These are phyloP conservation scores for Hyposoter dolosus DNA, from an alignment of 2,888 invertebrate genomes.

Conservation along the genomic window DNA sequence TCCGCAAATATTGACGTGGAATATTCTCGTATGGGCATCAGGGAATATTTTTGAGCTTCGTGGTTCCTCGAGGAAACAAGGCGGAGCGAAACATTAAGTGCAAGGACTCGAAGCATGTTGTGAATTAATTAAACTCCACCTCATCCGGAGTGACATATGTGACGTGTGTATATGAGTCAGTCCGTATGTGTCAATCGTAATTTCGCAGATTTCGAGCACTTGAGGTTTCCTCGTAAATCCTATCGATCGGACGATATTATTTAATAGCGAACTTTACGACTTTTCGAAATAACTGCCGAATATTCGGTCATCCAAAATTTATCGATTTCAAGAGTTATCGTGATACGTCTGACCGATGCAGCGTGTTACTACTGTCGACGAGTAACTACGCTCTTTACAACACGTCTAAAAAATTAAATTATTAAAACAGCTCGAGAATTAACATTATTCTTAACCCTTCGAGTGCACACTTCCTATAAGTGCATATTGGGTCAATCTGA, in stretches of 20 bases:
- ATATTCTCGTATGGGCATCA: not conserved
- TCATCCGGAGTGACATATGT: constrained; percentile 12
- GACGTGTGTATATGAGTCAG: not conserved
- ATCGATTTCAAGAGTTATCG: constrained; percentile 38
- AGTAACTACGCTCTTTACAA: not conserved
- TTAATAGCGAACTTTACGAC: constrained; percentile 47
- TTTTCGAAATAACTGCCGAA: constrained; percentile 34
- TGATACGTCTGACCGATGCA: constrained; percentile 40
- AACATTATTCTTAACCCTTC: no score
- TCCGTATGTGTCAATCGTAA: constrained; percentile 52
- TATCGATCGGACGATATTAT: constrained; percentile 49
- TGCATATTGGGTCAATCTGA: no score
- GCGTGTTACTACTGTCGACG: constrained; percentile 38
- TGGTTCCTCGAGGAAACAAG: constrained; percentile 16
- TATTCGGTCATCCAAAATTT: constrained; percentile 45
- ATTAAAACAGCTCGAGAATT: no score
- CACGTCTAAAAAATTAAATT: no score
- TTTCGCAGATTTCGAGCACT: constrained; percentile 53
- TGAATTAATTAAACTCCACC: constrained; percentile 47
- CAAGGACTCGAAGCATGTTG: constrained; percentile 36
- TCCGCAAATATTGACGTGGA: not conserved
- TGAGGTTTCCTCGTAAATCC: constrained; percentile 44
- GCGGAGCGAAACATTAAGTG: constrained; percentile 24
- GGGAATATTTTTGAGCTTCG: not conserved
- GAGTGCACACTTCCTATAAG: not conserved